These are phyloP conservation scores for Rousettus leschenaultii DNA, from an alignment of 2,113 vertebrate species.

Conservation along the genomic window DNA sequence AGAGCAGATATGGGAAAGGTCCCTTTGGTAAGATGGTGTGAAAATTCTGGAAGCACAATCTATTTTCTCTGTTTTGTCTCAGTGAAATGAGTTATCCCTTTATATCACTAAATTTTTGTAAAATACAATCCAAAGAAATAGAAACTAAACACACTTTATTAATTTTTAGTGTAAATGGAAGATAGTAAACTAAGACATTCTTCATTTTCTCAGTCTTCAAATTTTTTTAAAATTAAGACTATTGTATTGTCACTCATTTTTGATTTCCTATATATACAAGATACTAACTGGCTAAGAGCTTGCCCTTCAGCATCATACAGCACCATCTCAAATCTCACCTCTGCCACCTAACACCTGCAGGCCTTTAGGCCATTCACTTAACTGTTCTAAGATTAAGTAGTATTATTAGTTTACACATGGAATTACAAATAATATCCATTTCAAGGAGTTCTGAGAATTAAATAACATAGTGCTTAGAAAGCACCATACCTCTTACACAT, in stretches of 20 bases:
- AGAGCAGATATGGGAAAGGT: neutral
- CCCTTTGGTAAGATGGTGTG: neutral
- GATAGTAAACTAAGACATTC: neutral
- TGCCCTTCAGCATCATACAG: neutral
- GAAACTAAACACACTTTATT: neutral
- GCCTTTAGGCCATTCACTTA: neutral
- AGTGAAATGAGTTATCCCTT: neutral
- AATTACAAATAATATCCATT: neutral
- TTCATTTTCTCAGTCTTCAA: neutral
- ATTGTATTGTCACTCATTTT: neutral
- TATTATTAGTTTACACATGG: neutral
- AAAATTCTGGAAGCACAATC: neutral
- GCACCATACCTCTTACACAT: neutral
- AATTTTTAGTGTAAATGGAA: neutral
- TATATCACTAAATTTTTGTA: neutral
- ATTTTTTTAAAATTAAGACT: neutral
- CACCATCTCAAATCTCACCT: neutral
- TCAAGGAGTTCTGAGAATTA: neutral
- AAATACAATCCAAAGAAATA: neutral
- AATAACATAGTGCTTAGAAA: neutral
- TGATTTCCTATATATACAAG: neutral
- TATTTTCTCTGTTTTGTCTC: neutral
- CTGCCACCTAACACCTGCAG: neutral
- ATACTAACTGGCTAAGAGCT: neutral
- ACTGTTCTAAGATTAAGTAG: neutral